Conservation (phyloP, 2,888 invertebrate species). For the Hypomecis punctinalis region DNA sequence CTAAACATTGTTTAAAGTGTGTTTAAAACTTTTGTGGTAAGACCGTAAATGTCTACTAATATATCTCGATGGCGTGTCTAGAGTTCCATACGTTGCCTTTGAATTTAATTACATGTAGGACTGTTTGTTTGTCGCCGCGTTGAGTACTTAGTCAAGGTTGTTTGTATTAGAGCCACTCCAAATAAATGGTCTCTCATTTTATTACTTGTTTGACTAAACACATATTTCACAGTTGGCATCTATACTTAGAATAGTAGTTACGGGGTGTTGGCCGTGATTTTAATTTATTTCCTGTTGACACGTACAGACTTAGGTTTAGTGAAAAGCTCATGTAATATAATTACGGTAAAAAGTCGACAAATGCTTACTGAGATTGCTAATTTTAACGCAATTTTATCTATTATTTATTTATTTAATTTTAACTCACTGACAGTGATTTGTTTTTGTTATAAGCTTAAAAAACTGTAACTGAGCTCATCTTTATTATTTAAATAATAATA, state of each 20-base stretch:
- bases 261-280: neutral
- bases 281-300: neutral
- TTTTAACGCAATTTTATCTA: neutral
- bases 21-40: no score
- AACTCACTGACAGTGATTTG: neutral
- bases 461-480: no score
- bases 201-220: conserved; percentile 11
- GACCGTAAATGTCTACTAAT: no score
- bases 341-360: no score
- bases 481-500: no score
- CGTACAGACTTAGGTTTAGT: no score
- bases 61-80: neutral
- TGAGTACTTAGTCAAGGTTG: conserved; percentile 41
- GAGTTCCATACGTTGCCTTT: conserved; percentile 42
- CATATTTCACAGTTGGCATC: neutral
- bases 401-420: no score
- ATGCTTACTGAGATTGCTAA: neutral
- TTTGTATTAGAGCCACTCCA: conserved; percentile 19
- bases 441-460: no score
- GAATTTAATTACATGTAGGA: conserved; percentile 48
- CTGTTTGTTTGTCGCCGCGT: conserved; percentile 29
- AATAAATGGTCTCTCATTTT: conserved; percentile 27
- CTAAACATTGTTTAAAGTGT: no score
- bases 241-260: no score
- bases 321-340: no score